Base-by-base conservation (phyloP, 2,888 invertebrate genomes). In the Tolmerus cingulatus region DNA sequence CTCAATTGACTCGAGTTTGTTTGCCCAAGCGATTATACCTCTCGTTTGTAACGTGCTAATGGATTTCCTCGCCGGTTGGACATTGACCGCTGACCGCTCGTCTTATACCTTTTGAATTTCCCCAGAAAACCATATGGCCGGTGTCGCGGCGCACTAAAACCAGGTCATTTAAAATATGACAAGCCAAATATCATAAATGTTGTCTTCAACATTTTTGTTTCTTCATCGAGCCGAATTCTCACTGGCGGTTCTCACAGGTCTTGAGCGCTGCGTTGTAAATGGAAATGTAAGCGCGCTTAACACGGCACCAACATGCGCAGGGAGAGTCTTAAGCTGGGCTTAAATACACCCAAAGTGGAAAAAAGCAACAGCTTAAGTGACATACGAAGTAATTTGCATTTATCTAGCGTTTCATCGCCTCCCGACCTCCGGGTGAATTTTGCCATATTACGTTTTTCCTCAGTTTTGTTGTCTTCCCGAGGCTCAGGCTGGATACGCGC, bases 311-410 rank as follows among this genome's bases (percentile, higher is more conserved):
- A 66, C 79, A 87, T 79, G 81, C 34, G 37, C 81, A 87, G 77
- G 77, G 40, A 78, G 79, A 66, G 78, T 46, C 57, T 74, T 43
- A 66, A 30, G 30, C n/a, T 57, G 87, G 27, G 66, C 74, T 74
- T 74, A 87, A 81, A 87, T 51, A 79, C 74, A 43, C 43, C 85
- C 66, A 30, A 37, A 76, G 23, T 30, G 14, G 16, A 87, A 43
- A 79, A 66, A 43, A 66, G 23, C 66, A 87, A 51, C 81, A 79
- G 12, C 78, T 27, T 43, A 74, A 87, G 81, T 87, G 81, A 87
- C 87, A 87, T 81, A 57, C 81, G 74, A 87, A 87, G 87, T 79
- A 87, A 87, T 87, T 87, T 87, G 87, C 87, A 87, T 87, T 87
- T 87, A 87, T 87, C 87, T 87, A 87, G 79, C 87, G 87, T 79